These are phyloP conservation scores for Calliphora vomitoria DNA, from an alignment of 2,888 invertebrate genomes.

Conservation along the genomic window DNA sequence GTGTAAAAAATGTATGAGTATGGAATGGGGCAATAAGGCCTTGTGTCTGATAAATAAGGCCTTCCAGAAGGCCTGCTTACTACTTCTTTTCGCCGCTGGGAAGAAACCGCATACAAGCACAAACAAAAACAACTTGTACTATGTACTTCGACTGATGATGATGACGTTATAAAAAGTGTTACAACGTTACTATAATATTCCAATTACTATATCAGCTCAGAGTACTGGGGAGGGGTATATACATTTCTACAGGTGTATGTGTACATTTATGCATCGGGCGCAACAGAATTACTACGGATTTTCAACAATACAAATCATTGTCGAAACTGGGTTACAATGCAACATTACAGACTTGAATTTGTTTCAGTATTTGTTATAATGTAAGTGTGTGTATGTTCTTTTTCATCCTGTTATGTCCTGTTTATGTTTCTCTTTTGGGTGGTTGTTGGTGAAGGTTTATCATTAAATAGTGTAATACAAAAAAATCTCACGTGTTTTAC, in stretches of 20 bases:
- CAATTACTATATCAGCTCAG: slow-evolving; percentile 13
- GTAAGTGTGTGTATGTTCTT: not conserved
- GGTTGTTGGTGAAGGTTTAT: not conserved
- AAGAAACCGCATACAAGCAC: slow-evolving; percentile 14
- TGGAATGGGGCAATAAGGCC: too few relatives aligned
- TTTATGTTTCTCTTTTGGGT: not conserved
- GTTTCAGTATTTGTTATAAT: not conserved
- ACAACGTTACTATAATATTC: slow-evolving; percentile 15
- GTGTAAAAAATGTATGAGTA: too few relatives aligned
- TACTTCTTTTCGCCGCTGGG: too few relatives aligned
- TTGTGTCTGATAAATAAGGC: too few relatives aligned
- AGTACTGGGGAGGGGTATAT: not conserved
- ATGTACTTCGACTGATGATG: not conserved
- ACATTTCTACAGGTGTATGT: not conserved
- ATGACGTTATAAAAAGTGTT: slow-evolving; percentile 31
- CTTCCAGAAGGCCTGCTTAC: too few relatives aligned
- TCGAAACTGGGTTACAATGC: slow-evolving; percentile 21
- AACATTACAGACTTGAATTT: not conserved
- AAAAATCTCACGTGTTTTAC: slow-evolving; percentile 6
- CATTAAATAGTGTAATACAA: too few relatives aligned
- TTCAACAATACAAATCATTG: slow-evolving; percentile 13
- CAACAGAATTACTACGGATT: not conserved
- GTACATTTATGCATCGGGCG: not conserved
- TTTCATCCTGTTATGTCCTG: not conserved
- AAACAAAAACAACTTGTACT: slow-evolving; percentile 3